phyloP scores from a whole-genome alignment of 2,797 vertebrate species.

The Xiphorhynchus erythropygius region DNA sequence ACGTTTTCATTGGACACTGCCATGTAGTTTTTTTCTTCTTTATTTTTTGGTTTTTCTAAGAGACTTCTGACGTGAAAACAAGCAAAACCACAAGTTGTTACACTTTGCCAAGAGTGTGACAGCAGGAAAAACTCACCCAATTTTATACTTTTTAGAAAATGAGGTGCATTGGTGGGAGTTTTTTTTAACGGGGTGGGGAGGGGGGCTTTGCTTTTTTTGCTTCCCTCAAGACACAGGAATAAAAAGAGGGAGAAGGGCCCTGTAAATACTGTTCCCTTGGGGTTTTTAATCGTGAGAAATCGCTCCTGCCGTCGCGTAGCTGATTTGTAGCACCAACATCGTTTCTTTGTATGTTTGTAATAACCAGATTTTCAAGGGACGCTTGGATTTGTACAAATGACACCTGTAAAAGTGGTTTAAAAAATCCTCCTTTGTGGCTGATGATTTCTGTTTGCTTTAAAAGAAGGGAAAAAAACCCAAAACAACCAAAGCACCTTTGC shows the following conservation, averaged over 20 bases:
- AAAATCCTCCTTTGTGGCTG: constrained; percentile 5
- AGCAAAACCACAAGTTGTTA: neutral
- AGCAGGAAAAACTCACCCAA: constrained; percentile 50
- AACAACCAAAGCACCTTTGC: neutral
- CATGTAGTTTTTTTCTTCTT: neutral
- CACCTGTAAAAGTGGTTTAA: constrained; percentile 72
- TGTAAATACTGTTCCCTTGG: constrained; percentile 11
- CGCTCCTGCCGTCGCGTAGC: constrained; percentile 66
- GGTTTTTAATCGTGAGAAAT: constrained; percentile 69
- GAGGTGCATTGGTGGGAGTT: neutral
- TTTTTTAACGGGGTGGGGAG: constrained; percentile 14
- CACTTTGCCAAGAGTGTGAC: constrained; percentile 12
- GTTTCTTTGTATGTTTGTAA: constrained; percentile 81
- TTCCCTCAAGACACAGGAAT: constrained; percentile 46
- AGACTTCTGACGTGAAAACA: constrained; percentile 50
- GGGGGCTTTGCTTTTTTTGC: constrained; percentile 49
- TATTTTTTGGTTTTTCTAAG: neutral
- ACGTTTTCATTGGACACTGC: neutral
- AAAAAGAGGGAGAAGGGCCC: constrained; percentile 47
- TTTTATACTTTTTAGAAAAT: constrained; percentile 76
- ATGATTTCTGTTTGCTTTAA: constrained; percentile 5
- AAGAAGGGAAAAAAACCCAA: neutral
- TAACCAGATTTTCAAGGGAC: constrained; percentile 73
- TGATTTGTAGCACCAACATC: constrained; percentile 74
- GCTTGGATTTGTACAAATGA: constrained; percentile 79